Evolutionary conservation across 2,888 invertebrate species (phyloP), one percentile per base, ranked within the genome.

Genomic region (Tinea semifulvella): DNA sequence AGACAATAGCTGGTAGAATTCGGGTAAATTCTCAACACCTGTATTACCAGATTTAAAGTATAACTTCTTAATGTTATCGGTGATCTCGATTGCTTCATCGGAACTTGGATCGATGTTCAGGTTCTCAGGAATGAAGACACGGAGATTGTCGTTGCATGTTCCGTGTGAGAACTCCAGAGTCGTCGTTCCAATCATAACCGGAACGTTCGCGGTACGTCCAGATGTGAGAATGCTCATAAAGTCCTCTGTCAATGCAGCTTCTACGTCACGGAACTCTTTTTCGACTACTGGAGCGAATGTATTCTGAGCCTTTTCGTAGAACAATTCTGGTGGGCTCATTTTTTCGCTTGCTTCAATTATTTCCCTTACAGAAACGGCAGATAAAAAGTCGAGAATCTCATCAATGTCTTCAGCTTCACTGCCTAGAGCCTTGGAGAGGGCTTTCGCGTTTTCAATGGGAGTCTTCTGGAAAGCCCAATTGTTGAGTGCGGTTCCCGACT

Each of bases 191-290:
- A 77, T 65, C 73, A 80, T 75, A 1, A 71, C 51, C 0, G 80
- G 79, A 0, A 67, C 50, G 4, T 76, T 62, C 1, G 76, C 65
- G 0, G 70, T 56, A 10, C 76, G 56, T 0, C 80, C 80, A 0
- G 77, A 74, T 1, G 67, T 72, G 1, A 80, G 39, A 1, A 75
- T 28, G 22, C 73, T 65, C 2, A 65, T 57, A 26, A 73, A 75
- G 0, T 69, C 51, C 47, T 80, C 79, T 0, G 68, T 69, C 2
- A 74, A 46, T 1, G 69, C 58, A 0, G 71, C 61, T 51, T 77
- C 75, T 0, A 73, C 69, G 0, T 62, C 68, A 0, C 66, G 64
- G 36, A 77, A 80, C 47, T 79, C 77, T 14, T 70, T 75, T 48
- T 80, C 80, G 0, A 79, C 53, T 0, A 77, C 72, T 0, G 65